Percentiles rank a stretch among this genome's conserved stretches.
These are phyloP conservation scores for Andrena bucephala DNA, from an alignment of 2,888 invertebrate genomes.

Conservation along the genomic window DNA sequence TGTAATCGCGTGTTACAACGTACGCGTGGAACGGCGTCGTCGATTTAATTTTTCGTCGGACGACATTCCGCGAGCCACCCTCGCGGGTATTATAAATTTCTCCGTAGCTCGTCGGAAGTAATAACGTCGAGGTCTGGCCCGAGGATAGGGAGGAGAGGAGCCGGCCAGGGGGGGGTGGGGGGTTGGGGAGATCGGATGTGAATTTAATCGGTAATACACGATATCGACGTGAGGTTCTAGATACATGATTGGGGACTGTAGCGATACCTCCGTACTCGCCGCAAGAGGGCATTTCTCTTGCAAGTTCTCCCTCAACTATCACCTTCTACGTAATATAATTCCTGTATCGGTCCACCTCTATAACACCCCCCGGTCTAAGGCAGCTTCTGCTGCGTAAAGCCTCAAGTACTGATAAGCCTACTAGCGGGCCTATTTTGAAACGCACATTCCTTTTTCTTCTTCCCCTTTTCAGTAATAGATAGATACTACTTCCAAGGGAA, in stretches of 20 bases:
- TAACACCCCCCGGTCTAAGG: too few species aligned
- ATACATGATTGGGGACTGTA: neutral
- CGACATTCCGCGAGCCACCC: constrained; percentile 39
- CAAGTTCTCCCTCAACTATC: too few species aligned
- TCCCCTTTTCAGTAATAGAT: too few species aligned
- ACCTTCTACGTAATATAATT: too few species aligned
- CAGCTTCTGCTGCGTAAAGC: too few species aligned
- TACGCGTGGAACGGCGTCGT: constrained; percentile 28
- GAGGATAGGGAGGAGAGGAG: constrained; percentile 7
- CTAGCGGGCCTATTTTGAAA: too few species aligned
- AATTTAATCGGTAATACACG: constrained; percentile 55
- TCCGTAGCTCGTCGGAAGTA: constrained; percentile 62
- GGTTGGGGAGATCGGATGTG: constrained; percentile 3
- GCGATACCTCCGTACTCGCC: too few species aligned
- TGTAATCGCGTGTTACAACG: constrained; percentile 28
- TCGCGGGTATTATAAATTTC: constrained; percentile 48
- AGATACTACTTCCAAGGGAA: too few species aligned
- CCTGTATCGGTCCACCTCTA: too few species aligned
- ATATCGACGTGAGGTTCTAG: neutral
- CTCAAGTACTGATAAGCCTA: too few species aligned
- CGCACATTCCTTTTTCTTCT: too few species aligned
- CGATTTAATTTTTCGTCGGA: constrained; percentile 34
- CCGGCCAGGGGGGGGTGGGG: neutral
- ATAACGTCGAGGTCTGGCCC: constrained; percentile 42
- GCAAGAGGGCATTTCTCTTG: too few species aligned